Evolutionary conservation across 2,888 invertebrate genomes (phyloP).

Genomic region (Trissolcus brochymenae): DNA sequence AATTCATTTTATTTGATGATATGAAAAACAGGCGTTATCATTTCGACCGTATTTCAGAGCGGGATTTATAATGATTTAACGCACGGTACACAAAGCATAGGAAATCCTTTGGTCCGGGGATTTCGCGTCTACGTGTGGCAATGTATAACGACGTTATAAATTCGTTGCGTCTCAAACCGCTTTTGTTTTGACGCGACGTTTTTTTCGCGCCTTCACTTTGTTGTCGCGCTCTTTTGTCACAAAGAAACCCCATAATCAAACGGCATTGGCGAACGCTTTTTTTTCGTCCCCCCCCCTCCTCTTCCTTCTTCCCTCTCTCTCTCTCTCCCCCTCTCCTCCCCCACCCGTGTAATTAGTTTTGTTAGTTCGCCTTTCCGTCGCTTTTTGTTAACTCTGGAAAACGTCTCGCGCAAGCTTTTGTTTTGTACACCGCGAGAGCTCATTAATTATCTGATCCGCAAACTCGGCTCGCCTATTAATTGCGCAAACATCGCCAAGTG

Average conservation of each 20-base stretch:
- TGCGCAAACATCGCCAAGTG: slow-evolving; percentile 40
- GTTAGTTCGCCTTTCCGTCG: slow-evolving; percentile 31
- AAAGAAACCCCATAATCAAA: slow-evolving; percentile 48
- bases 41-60: slow-evolving; percentile 7
- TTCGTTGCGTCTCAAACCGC: slow-evolving; percentile 29
- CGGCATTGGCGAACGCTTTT: slow-evolving; percentile 33
- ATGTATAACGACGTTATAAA: slow-evolving; percentile 51
- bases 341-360: slow-evolving; percentile 37
- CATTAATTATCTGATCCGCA: slow-evolving; percentile 41
- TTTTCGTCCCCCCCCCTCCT: slow-evolving; percentile 12
- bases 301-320: neutral
- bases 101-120: slow-evolving; percentile 50
- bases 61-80: slow-evolving; percentile 26
- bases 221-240: slow-evolving; percentile 8
- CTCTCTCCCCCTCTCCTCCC: neutral
- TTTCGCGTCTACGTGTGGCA: slow-evolving; percentile 26
- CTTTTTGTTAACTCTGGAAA: slow-evolving; percentile 19
- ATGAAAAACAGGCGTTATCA: slow-evolving; percentile 17
- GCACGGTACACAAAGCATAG: slow-evolving; percentile 42
- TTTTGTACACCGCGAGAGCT: slow-evolving; percentile 14
- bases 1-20: neutral
- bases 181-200: slow-evolving; percentile 9
- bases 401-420: slow-evolving; percentile 9
- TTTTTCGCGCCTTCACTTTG: slow-evolving; percentile 8
- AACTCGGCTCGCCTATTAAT: slow-evolving; percentile 43